Conservation (phyloP, 2,888 invertebrate genomes). For the Fragum sueziense region DNA sequence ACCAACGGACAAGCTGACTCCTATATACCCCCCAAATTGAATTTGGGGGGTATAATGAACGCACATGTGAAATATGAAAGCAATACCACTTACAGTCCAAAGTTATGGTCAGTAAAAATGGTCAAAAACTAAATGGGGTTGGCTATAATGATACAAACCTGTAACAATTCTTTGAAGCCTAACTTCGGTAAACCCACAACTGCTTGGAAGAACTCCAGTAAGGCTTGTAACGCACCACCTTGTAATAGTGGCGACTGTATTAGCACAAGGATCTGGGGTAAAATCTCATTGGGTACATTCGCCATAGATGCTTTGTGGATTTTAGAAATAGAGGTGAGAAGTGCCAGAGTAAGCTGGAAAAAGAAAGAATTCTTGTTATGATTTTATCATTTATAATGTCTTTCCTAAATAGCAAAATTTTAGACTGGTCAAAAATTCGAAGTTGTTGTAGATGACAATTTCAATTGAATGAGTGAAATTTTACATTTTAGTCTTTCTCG, state of each 20-base stretch:
- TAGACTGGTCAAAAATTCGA: too few species aligned
- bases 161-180: constrained; percentile 90
- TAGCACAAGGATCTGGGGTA: constrained; percentile 88
- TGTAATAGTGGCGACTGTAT: constrained; percentile 96
- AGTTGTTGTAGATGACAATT: too few species aligned
- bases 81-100: too few species aligned
- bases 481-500: too few species aligned
- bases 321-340: constrained; percentile 80
- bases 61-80: too few species aligned
- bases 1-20: too few species aligned
- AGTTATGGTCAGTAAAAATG: too few species aligned
- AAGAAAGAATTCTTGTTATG: background rate
- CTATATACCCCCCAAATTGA: too few species aligned
- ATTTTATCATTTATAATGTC: too few species aligned
- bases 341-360: constrained; percentile 79
- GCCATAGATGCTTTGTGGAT: constrained; percentile 77
- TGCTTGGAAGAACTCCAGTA: constrained; percentile 96
- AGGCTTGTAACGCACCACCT: constrained; percentile 94
- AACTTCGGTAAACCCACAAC: constrained; percentile 90
- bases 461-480: too few species aligned
- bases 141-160: constrained; percentile 73
- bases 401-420: too few species aligned
- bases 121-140: background rate
- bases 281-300: constrained; percentile 74
- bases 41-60: too few species aligned